Evolutionary conservation across 2,888 invertebrate species (phyloP).

Genomic region (Agrochola lychnidis): DNA sequence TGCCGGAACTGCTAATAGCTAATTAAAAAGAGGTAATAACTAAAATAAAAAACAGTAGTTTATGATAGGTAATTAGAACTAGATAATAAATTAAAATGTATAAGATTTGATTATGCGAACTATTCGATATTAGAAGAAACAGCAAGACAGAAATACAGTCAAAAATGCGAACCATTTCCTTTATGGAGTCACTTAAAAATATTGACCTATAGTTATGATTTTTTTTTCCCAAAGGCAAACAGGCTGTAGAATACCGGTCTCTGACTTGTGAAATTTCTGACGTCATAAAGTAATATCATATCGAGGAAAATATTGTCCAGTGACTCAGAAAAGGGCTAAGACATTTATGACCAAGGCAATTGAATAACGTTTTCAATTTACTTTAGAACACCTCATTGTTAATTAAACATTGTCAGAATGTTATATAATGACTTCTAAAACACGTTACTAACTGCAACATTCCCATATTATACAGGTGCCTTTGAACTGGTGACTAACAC

Average conservation of each 20-base stretch:
- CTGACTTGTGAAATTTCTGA: slow-evolving; percentile 10
- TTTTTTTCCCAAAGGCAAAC: slow-evolving; percentile 15
- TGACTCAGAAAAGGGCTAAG: not conserved
- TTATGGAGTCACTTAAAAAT: not conserved
- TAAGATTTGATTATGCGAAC: no score
- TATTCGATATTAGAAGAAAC: not conserved
- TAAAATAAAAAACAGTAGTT: slow-evolving; percentile 1
- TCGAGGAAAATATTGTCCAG: not conserved
- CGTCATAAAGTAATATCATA: not conserved
- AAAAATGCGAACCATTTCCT: no score
- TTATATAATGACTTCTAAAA: not conserved
- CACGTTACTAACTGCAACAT: not conserved
- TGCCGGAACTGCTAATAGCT: slow-evolving; percentile 37
- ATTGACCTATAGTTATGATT: slow-evolving; percentile 7
- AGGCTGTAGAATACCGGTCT: slow-evolving; percentile 13
- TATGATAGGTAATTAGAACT: not conserved
- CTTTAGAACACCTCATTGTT: not conserved
- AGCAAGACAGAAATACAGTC: not conserved
- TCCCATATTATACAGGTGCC: not conserved
- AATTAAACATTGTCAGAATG: not conserved
- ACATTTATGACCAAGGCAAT: not conserved
- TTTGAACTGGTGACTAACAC: slow-evolving; percentile 34
- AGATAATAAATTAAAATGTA: not conserved
- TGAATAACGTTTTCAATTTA: not conserved
- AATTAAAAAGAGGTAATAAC: slow-evolving; percentile 23